phyloP scores from a whole-genome alignment of 1,140 invertebrate genomes.

The Belonocnema kinseyi region DNA sequence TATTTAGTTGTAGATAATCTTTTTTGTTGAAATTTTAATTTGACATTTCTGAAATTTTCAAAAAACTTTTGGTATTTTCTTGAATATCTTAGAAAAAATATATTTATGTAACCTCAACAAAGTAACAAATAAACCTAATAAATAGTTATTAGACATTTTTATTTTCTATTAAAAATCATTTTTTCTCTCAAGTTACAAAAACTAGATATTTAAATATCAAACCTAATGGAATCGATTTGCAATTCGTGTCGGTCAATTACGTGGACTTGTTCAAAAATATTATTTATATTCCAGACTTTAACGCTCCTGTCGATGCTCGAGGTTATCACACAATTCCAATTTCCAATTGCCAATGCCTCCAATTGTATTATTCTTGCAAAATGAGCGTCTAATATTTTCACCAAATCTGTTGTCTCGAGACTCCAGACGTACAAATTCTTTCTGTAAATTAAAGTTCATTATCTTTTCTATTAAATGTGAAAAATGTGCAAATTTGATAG shows the following conservation, averaged over 20 bases:
- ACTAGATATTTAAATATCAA: slow-evolving; percentile 46
- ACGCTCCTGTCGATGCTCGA: slow-evolving; percentile 98
- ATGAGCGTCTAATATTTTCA: slow-evolving; percentile 96
- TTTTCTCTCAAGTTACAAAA: too few relatives aligned
- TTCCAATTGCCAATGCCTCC: slow-evolving; percentile 88
- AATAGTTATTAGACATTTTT: too few relatives aligned
- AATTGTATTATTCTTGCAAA: slow-evolving; percentile 97
- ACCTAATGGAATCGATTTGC: slow-evolving; percentile 95
- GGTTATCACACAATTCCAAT: slow-evolving; percentile 96
- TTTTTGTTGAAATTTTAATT: too few relatives aligned
- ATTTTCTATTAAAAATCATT: too few relatives aligned
- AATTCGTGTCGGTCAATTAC: slow-evolving; percentile 96
- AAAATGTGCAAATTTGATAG: too few relatives aligned
- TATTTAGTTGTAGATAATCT: too few relatives aligned
- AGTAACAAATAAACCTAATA: too few relatives aligned
- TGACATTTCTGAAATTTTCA: too few relatives aligned
- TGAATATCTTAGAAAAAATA: too few relatives aligned
- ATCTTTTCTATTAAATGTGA: neutral
- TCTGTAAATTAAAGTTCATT: slow-evolving; percentile 72
- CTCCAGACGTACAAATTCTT: slow-evolving; percentile 98
- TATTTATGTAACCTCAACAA: too few relatives aligned
- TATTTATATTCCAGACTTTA: slow-evolving; percentile 99
- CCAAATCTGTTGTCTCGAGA: slow-evolving; percentile 84
- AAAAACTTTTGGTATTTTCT: too few relatives aligned
- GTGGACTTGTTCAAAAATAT: slow-evolving; percentile 98